Conservation (phyloP, 2,888 invertebrate genomes). For the Drosophila lacicola region DNA sequence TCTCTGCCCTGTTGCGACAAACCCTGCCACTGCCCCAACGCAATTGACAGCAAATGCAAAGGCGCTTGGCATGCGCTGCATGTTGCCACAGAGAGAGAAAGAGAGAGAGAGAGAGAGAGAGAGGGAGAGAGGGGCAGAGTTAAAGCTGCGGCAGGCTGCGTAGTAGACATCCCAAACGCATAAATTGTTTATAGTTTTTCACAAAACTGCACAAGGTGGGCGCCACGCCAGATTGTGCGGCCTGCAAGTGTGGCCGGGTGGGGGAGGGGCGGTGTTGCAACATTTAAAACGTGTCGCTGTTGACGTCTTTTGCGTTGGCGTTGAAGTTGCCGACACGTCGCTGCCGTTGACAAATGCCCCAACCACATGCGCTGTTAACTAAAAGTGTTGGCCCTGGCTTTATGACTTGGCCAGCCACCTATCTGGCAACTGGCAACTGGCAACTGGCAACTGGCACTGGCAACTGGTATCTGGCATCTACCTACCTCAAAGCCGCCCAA, state of each 20-base stretch:
- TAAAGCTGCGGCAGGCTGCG: constrained; percentile 8
- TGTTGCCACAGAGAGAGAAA: constrained; percentile 41
- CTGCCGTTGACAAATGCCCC: constrained; percentile 75
- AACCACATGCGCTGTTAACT: constrained; percentile 75
- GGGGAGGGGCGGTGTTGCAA: constrained; percentile 18
- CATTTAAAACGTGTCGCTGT: constrained; percentile 53
- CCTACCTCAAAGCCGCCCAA: constrained; percentile 61
- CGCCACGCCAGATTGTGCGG: constrained; percentile 23
- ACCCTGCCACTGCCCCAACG: constrained; percentile 29
- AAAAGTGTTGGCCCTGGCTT: constrained; percentile 64
- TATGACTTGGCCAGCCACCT: constrained; percentile 45
- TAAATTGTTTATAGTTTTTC: constrained; percentile 75
- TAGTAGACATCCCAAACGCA: constrained; percentile 72
- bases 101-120: constrained; percentile 2
- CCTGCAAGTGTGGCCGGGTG: background rate
- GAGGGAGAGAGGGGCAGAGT: background rate
- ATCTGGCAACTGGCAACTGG: constrained; percentile 29
- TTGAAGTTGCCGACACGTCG: constrained; percentile 74
- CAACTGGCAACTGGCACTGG: constrained; percentile 25
- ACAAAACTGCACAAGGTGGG: constrained; percentile 39
- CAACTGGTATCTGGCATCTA: constrained; percentile 36
- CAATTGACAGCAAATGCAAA: constrained; percentile 76
- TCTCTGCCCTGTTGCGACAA: background rate
- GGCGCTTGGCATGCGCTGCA: constrained; percentile 74
- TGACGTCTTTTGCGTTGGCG: constrained; percentile 66